phyloP scores from a whole-genome alignment of 2,888 invertebrate species.

The Harmothoe impar region DNA sequence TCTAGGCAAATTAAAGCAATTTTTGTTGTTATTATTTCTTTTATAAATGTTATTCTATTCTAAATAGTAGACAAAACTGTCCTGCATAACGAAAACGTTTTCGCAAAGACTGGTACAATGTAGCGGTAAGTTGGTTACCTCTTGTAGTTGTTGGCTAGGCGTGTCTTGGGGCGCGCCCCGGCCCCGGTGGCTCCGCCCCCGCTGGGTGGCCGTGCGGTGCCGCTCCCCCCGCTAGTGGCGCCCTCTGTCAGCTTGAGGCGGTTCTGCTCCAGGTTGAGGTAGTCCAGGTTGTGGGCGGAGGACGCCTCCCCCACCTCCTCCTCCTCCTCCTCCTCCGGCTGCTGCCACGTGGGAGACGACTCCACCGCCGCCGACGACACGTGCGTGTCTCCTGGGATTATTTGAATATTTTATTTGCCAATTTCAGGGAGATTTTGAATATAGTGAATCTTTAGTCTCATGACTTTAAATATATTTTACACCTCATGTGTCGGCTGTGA shows the following conservation, averaged over 20 bases:
- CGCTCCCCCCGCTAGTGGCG: background rate
- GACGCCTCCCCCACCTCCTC: constrained; percentile 19
- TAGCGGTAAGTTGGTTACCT: background rate
- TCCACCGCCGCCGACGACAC: constrained; percentile 52
- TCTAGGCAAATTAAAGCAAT: too few relatives aligned
- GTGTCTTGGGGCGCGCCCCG: constrained; percentile 81
- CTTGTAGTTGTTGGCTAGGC: constrained; percentile 3
- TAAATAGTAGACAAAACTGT: too few relatives aligned
- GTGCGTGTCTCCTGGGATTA: constrained; percentile 60
- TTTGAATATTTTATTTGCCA: too few relatives aligned
- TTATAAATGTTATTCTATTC: too few relatives aligned
- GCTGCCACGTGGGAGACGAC: constrained; percentile 51
- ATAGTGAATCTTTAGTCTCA: too few relatives aligned
- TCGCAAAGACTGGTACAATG: too few relatives aligned
- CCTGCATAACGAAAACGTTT: too few relatives aligned
- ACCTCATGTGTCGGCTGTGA: too few relatives aligned
- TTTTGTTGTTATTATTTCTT: too few relatives aligned
- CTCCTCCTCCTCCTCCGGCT: constrained; percentile 12
- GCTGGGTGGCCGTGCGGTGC: background rate
- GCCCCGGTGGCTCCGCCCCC: too few relatives aligned
- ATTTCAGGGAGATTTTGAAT: too few relatives aligned
- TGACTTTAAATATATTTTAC: too few relatives aligned
- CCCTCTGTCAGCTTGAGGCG: constrained; percentile 42
- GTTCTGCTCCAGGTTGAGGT: constrained; percentile 72
- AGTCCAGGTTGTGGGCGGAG: constrained; percentile 69